Percentiles rank a stretch among this genome's conserved stretches.
Evolutionary conservation across 1,140 invertebrate species (phyloP).

Genomic region (Scylla paramamosain): DNA sequence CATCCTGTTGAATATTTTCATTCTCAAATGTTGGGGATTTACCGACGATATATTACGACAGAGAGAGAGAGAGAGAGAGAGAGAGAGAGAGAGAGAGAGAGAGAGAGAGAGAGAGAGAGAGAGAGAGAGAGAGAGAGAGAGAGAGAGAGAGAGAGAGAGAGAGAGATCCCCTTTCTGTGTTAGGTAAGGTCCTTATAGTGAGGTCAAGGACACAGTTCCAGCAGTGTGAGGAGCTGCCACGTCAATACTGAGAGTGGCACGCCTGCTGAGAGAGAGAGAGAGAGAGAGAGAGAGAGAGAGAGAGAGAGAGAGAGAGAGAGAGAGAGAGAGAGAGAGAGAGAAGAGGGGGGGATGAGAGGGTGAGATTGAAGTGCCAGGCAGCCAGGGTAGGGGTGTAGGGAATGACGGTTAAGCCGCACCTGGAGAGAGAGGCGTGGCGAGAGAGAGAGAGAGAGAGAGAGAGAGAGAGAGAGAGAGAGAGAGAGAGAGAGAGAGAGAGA

Average conservation of each 20-base stretch:
- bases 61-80: background rate
- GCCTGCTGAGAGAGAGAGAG: background rate
- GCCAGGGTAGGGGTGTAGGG: background rate
- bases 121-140: background rate
- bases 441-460: constrained; percentile 26
- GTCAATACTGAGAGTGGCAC: background rate
- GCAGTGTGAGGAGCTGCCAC: background rate
- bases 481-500: constrained; percentile 33
- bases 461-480: constrained; percentile 34
- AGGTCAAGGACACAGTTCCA: background rate
- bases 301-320: background rate
- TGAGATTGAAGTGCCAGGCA: background rate
- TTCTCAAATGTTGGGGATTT: background rate
- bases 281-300: constrained; percentile 36
- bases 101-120: background rate
- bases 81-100: background rate
- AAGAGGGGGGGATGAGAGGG: background rate
- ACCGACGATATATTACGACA: background rate
- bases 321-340: background rate
- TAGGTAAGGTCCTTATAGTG: background rate
- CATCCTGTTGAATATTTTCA: background rate
- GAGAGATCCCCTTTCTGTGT: background rate
- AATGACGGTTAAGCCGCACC: background rate
- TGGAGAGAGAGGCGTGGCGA: background rate
- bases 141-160: constrained; percentile 1